Percentiles rank a stretch among this genome's conserved stretches.
These are phyloP conservation scores for Megathymus violae DNA, from an alignment of 1,140 invertebrate genomes.

Conservation along the genomic window DNA sequence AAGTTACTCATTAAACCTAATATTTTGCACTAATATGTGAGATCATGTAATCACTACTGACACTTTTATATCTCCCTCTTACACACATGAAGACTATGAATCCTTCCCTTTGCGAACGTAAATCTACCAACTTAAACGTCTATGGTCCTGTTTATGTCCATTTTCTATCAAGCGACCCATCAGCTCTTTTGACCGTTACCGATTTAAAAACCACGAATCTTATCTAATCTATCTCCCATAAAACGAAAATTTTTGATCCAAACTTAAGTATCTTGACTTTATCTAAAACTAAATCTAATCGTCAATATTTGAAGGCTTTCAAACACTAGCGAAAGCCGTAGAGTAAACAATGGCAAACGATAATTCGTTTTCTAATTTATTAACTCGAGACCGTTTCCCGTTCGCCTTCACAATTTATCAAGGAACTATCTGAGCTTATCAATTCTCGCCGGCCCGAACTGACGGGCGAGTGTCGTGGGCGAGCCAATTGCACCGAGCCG, in stretches of 20 bases:
- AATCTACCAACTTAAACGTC: too few relatives aligned
- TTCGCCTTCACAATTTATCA: slow-evolving; percentile 43
- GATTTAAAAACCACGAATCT: too few relatives aligned
- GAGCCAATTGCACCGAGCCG: slow-evolving; percentile 41
- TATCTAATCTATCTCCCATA: too few relatives aligned
- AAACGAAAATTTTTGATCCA: background rate
- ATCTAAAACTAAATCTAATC: background rate
- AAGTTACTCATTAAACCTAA: too few relatives aligned
- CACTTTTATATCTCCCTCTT: too few relatives aligned
- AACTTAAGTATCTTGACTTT: background rate
- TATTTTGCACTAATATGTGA: too few relatives aligned
- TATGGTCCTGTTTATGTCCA: too few relatives aligned
- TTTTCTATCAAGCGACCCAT: too few relatives aligned
- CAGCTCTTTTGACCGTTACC: too few relatives aligned
- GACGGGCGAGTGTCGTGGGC: slow-evolving; percentile 39
- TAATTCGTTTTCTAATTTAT: slow-evolving; percentile 33
- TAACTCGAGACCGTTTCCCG: slow-evolving; percentile 26
- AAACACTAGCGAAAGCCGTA: slow-evolving; percentile 11
- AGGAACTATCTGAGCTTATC: slow-evolving; percentile 54
- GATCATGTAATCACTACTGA: too few relatives aligned
- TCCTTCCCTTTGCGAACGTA: too few relatives aligned
- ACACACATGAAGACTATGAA: too few relatives aligned
- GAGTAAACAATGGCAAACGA: slow-evolving; percentile 21
- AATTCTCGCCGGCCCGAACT: slow-evolving; percentile 35
- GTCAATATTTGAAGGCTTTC: slow-evolving; percentile 3